Conservation (phyloP, 2,888 invertebrate genomes). For the Maniola hyperantus region DNA sequence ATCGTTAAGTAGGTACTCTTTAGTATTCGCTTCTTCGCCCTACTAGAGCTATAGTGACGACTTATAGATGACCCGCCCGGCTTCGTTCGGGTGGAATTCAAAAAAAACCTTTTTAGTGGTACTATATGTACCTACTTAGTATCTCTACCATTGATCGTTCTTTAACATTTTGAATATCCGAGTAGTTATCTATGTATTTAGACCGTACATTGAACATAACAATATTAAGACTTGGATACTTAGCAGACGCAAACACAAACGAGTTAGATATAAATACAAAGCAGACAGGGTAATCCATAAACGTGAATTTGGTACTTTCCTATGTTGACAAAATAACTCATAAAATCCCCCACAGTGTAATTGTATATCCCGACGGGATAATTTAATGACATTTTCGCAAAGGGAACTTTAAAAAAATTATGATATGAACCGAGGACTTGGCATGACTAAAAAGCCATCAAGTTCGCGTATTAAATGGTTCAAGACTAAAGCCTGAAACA, state of each 20-base stretch:
- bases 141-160: too few relatives aligned
- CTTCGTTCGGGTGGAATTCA: too few relatives aligned
- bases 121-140: too few relatives aligned
- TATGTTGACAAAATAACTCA: conserved; percentile 13
- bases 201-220: too few relatives aligned
- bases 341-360: conserved; percentile 12
- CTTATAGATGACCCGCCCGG: too few relatives aligned
- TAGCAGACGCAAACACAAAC: not conserved
- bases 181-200: too few relatives aligned
- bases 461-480: conserved; percentile 5
- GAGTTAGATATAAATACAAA: not conserved
- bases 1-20: not conserved
- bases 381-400: conserved; percentile 13
- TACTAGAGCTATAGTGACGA: not conserved
- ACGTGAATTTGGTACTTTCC: not conserved
- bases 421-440: not conserved
- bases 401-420: conserved; percentile 13
- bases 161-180: too few relatives aligned
- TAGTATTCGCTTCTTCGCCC: not conserved
- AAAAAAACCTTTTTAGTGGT: too few relatives aligned
- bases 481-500: not conserved
- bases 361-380: conserved; percentile 12
- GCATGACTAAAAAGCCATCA: not conserved
- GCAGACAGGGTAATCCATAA: not conserved
- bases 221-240: not conserved